phyloP scores from a whole-genome alignment of 2,888 invertebrate genomes.

The Drosophila kuntzei region DNA sequence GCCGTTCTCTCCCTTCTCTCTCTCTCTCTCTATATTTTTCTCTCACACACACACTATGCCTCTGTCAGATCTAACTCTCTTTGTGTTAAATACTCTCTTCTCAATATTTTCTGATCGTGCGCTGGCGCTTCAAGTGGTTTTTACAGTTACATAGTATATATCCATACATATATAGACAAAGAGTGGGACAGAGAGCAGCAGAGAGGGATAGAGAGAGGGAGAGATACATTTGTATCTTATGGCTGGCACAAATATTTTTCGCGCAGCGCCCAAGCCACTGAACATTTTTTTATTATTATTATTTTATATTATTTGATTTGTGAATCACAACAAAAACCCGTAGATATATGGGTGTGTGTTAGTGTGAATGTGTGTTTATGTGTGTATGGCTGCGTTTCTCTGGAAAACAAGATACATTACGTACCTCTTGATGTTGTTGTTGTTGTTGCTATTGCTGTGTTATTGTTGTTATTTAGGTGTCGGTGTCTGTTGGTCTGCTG shows the following conservation, averaged over 20 bases:
- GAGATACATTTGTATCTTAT: conserved; percentile 64
- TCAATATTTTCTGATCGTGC: conserved; percentile 54
- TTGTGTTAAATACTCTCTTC: conserved; percentile 30
- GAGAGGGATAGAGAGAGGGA: conserved; percentile 6
- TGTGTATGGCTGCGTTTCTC: conserved; percentile 52
- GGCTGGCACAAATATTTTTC: conserved; percentile 77
- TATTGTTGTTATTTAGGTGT: conserved; percentile 39
- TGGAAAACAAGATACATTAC: conserved; percentile 69
- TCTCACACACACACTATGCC: conserved; percentile 5
- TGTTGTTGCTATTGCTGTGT: conserved; percentile 32
- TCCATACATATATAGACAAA: conserved; percentile 35
- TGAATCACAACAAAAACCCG: conserved; percentile 68
- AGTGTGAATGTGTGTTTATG: conserved; percentile 19
- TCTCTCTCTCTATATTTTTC: background rate
- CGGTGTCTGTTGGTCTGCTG: conserved; percentile 63
- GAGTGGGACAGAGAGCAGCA: conserved; percentile 14
- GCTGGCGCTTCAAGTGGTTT: conserved; percentile 71
- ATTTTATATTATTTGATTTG: conserved; percentile 76
- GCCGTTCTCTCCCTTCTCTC: conserved; percentile 4
- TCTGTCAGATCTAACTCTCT: conserved; percentile 39
- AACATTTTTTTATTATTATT: conserved; percentile 62
- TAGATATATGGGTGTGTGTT: conserved; percentile 28
- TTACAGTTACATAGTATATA: conserved; percentile 71
- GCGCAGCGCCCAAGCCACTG: conserved; percentile 64
- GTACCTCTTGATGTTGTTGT: conserved; percentile 22